Percentiles rank a stretch among this genome's conserved stretches.
Evolutionary conservation across 1,140 invertebrate species (phyloP).

Genomic region (Dendroctonus ponderosae): DNA sequence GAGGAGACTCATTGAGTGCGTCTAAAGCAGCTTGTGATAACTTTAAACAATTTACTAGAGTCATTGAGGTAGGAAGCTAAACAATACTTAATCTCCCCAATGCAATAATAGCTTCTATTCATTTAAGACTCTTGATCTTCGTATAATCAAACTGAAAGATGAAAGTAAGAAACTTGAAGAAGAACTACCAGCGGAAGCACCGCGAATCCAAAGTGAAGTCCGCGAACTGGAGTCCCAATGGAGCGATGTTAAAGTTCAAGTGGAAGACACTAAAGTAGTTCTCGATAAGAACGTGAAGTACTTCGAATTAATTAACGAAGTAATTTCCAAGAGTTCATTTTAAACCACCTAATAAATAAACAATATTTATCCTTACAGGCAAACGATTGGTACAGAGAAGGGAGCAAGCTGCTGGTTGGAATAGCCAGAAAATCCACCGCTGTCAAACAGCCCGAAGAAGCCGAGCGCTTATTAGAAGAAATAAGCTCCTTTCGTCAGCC

Average conservation of each 20-base stretch:
- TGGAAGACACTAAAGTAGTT: constrained; percentile 63
- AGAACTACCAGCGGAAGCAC: constrained; percentile 58
- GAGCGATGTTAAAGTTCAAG: constrained; percentile 68
- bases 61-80: constrained; percentile 62
- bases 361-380: constrained; percentile 54
- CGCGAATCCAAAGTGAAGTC: constrained; percentile 64
- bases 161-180: constrained; percentile 66
- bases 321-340: constrained; percentile 32
- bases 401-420: constrained; percentile 67
- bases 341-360: constrained; percentile 44
- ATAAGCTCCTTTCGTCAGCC: constrained; percentile 68
- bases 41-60: constrained; percentile 78
- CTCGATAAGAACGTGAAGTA: constrained; percentile 59
- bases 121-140: constrained; percentile 67
- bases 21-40: constrained; percentile 69
- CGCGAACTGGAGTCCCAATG: constrained; percentile 68
- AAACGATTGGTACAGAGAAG: constrained; percentile 73
- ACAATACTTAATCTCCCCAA: not conserved
- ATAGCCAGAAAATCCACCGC: constrained; percentile 66
- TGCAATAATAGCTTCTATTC: not conserved
- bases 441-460: constrained; percentile 64
- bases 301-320: constrained; percentile 58
- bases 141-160: constrained; percentile 71
- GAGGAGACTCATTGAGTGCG: constrained; percentile 68
- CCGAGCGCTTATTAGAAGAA: constrained; percentile 59